Percentiles rank a stretch among this genome's conserved stretches.
phyloP scores from a whole-genome alignment of 2,113 vertebrate genomes.

The Periophthalmodon schlosseri region DNA sequence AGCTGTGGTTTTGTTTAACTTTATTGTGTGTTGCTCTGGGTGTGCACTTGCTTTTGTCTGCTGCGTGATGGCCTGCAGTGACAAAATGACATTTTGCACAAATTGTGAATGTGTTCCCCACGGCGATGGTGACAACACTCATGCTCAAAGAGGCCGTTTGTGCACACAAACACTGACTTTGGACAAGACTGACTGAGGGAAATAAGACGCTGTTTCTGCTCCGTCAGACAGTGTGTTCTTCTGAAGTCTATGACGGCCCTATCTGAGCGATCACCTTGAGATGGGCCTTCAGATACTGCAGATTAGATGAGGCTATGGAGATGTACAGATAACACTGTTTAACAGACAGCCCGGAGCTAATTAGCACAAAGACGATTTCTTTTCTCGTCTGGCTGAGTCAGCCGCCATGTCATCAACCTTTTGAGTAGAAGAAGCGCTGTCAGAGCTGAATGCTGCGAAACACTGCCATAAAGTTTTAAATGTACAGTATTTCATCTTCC shows the following conservation, averaged over 20 bases:
- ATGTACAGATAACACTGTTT: constrained; percentile 67
- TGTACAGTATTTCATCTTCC: neutral
- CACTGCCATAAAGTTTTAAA: constrained; percentile 21
- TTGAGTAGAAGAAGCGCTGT: constrained; percentile 42
- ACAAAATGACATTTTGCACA: constrained; percentile 62
- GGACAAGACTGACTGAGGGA: constrained; percentile 64
- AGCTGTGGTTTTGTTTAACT: constrained; percentile 65
- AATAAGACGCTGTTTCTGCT: constrained; percentile 63
- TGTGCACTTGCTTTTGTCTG: constrained; percentile 51
- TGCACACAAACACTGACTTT: constrained; percentile 47
- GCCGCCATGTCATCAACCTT: constrained; percentile 61
- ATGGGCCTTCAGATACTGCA: constrained; percentile 63
- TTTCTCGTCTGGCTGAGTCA: constrained; percentile 61
- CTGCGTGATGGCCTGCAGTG: constrained; percentile 53
- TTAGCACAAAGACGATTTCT: constrained; percentile 68
- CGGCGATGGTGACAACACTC: constrained; percentile 32
- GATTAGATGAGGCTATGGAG: constrained; percentile 65
- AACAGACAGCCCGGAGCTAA: constrained; percentile 67
- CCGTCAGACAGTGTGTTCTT: constrained; percentile 57
- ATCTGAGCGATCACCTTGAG: constrained; percentile 73
- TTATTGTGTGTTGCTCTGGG: constrained; percentile 41
- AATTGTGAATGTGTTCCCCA: constrained; percentile 48
- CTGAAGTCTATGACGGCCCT: constrained; percentile 59
- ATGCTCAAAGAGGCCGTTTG: constrained; percentile 16
- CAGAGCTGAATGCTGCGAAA: constrained; percentile 28